Conservation (phyloP, 1,140 invertebrate species). For the Drosophila simulans region DNA sequence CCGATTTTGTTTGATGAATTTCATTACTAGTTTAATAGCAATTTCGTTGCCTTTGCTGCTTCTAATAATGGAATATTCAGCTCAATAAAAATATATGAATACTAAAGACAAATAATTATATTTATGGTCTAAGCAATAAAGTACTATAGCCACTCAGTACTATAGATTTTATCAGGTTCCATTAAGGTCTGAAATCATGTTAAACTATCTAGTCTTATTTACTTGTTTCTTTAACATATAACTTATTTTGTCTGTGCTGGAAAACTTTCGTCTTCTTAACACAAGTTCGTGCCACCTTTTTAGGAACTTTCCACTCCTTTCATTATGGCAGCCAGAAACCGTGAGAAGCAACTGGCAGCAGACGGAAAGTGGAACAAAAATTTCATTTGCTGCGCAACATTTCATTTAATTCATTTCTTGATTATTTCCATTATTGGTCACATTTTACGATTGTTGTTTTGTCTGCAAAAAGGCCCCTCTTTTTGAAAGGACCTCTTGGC, state of each 20-base stretch:
- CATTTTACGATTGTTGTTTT: slow-evolving; percentile 67
- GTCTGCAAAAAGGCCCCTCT: background rate
- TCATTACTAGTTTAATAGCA: background rate
- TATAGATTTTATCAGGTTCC: too few species aligned
- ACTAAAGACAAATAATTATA: too few species aligned
- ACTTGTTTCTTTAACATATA: background rate
- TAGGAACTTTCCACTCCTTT: slow-evolving; percentile 1
- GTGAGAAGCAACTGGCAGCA: slow-evolving; percentile 7
- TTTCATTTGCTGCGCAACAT: slow-evolving; percentile 41
- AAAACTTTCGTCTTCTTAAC: background rate
- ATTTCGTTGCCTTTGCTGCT: too few species aligned
- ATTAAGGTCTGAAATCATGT: too few species aligned
- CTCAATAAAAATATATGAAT: too few species aligned
- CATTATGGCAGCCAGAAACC: background rate
- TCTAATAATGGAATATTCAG: too few species aligned
- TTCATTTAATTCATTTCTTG: slow-evolving; percentile 54
- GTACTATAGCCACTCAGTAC: background rate
- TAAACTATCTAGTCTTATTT: background rate
- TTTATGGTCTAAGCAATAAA: too few species aligned
- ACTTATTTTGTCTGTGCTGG: background rate
- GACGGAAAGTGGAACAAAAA: slow-evolving; percentile 18
- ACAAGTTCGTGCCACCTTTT: slow-evolving; percentile 1
- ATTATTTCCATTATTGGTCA: slow-evolving; percentile 75
- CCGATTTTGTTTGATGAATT: slow-evolving; percentile 2
- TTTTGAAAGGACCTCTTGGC: slow-evolving; percentile 19